Conservation (phyloP, 2,888 invertebrate species). For the Spodoptera picta region DNA sequence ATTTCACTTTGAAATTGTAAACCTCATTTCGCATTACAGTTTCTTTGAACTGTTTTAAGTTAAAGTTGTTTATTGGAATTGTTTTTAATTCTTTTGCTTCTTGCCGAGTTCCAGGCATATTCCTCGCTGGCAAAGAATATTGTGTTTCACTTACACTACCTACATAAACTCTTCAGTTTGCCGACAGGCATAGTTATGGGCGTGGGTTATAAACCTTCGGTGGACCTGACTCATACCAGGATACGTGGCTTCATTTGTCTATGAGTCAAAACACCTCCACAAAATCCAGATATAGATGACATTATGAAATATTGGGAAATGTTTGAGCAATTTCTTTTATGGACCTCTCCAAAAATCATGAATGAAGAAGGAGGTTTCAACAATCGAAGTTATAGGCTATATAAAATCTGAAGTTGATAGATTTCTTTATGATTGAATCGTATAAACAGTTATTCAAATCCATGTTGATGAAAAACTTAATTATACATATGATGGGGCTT, state of each 20-base stretch:
- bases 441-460: conserved; percentile 18
- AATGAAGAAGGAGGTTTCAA: conserved; percentile 2
- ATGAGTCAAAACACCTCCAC: conserved; percentile 73
- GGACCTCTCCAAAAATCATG: conserved; percentile 10
- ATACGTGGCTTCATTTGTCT: conserved; percentile 63
- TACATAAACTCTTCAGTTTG: conserved; percentile 53
- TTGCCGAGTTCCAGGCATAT: conserved; percentile 24
- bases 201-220: conserved; percentile 68
- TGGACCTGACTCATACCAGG: conserved; percentile 68
- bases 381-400: not conserved
- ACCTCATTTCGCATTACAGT: conserved; percentile 41
- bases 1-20: conserved; percentile 44
- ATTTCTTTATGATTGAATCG: conserved; percentile 1
- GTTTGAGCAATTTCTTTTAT: conserved; percentile 38
- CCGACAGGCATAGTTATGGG: conserved; percentile 48
- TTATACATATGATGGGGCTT: conserved; percentile 22
- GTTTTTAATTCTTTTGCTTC: conserved; percentile 26
- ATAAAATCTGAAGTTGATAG: not conserved
- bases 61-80: conserved; percentile 13
- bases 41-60: conserved; percentile 41
- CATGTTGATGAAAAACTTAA: conserved; percentile 30
- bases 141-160: conserved; percentile 59
- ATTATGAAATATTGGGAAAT: conserved; percentile 54
- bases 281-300: conserved; percentile 49
- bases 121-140: conserved; percentile 53